A percentile compares a stretch with the other conserved stretches of the same genome.
phyloP scores from a whole-genome alignment of 2,888 invertebrate genomes.

The Calliopum simillimum region DNA sequence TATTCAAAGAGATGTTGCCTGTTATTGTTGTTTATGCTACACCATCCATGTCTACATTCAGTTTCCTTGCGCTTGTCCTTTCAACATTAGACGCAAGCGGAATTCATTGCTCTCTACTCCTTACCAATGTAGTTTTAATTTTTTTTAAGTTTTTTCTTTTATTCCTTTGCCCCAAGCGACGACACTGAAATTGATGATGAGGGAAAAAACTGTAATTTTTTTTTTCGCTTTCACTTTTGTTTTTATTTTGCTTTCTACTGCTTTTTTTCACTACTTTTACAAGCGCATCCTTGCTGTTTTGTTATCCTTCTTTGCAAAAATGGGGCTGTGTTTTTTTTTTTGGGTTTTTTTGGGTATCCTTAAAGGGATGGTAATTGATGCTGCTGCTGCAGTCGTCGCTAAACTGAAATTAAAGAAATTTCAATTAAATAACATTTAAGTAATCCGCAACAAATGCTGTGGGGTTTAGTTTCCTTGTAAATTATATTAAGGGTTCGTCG shows the following conservation, averaged over 20 bases:
- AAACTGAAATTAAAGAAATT: conserved; percentile 14
- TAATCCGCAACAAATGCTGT: conserved; percentile 6
- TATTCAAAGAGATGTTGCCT: neutral
- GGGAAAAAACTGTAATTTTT: neutral
- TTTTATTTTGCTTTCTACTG: neutral
- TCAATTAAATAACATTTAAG: conserved; percentile 21
- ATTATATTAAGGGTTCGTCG: too few species aligned
- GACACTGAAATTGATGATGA: neutral
- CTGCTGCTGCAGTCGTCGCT: neutral
- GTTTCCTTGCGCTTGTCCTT: neutral
- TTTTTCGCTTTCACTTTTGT: conserved; percentile 14
- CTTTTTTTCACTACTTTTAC: neutral
- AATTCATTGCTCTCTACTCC: neutral
- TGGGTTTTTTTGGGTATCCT: too few species aligned
- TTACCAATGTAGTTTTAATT: too few species aligned
- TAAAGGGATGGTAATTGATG: too few species aligned
- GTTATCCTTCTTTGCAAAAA: too few species aligned
- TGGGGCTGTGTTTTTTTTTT: too few species aligned
- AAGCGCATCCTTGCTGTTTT: too few species aligned
- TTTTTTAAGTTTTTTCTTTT: neutral
- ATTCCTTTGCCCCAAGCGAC: neutral
- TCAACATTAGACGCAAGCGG: neutral
- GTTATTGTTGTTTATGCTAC: neutral
- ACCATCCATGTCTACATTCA: neutral
- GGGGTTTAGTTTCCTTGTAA: neutral